These are phyloP conservation scores for Kryphioiulus occultus DNA, from an alignment of 2,888 invertebrate genomes.

Conservation along the genomic window DNA sequence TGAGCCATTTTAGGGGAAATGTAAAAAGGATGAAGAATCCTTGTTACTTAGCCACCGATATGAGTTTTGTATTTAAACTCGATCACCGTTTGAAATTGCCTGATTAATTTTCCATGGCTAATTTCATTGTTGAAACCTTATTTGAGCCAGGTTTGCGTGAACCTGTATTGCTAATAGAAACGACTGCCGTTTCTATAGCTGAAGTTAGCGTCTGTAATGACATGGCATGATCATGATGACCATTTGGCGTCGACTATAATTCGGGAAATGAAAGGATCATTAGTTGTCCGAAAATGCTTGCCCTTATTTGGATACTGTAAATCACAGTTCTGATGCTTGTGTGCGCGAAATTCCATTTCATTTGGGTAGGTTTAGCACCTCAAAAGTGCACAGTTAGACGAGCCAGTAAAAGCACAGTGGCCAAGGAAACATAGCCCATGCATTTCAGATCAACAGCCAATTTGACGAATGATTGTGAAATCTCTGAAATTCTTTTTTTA, in stretches of 20 bases:
- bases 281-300: neutral
- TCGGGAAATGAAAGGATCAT: neutral
- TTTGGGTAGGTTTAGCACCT: slow-evolving; percentile 38
- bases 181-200: neutral
- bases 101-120: neutral
- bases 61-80: neutral
- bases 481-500: neutral
- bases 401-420: slow-evolving; percentile 32
- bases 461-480: neutral
- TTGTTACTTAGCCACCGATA: neutral
- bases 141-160: neutral
- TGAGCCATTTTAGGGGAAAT: neutral
- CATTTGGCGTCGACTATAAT: neutral
- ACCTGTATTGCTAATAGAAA: neutral
- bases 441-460: neutral
- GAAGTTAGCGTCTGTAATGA: neutral
- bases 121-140: neutral
- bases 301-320: slow-evolving; percentile 4
- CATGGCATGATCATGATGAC: neutral
- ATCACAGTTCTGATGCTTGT: neutral
- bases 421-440: neutral
- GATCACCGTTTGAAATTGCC: neutral
- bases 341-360: slow-evolving; percentile 30
- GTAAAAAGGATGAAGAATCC: neutral
- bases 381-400: slow-evolving; percentile 19